phyloP scores from a whole-genome alignment of 2,113 vertebrate genomes.

The Otus sunia region DNA sequence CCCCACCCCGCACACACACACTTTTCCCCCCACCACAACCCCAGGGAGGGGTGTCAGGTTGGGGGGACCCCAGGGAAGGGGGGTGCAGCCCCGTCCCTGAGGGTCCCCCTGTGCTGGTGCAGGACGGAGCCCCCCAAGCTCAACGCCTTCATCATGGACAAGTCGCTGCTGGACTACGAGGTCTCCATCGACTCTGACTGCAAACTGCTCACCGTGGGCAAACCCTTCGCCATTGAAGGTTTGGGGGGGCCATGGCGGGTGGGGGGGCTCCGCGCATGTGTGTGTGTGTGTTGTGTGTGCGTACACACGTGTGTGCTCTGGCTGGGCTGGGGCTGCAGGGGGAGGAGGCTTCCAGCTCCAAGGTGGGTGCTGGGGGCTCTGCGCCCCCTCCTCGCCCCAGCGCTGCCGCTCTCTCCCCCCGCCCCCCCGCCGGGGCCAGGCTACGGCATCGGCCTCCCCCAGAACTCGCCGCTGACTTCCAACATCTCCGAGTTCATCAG shows the following conservation, averaged over 20 bases:
- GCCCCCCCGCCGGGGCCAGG: constrained; percentile 53
- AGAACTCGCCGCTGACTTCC: constrained; percentile 87
- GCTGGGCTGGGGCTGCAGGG: not conserved
- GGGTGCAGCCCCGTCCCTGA: not conserved
- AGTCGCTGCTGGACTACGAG: constrained; percentile 86
- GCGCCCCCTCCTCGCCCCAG: accelerated
- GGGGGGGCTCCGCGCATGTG: not conserved
- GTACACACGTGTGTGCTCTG: not conserved
- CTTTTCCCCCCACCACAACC: accelerated
- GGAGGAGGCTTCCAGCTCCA: accelerated
- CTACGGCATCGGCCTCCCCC: constrained; percentile 90
- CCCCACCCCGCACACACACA: accelerated
- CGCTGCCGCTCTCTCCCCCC: accelerated
- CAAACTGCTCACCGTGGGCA: constrained; percentile 87
- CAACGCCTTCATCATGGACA: constrained; percentile 92
- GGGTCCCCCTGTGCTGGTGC: not conserved
- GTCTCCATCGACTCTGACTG: constrained; percentile 89
- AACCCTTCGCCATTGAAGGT: constrained; percentile 91
- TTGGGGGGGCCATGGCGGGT: not conserved
- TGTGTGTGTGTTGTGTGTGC: accelerated
- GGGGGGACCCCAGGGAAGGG: accelerated
- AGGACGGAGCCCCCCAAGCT: constrained; percentile 86
- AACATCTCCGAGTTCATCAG: constrained; percentile 91
- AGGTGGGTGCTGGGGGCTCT: not conserved
- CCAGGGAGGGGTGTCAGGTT: not conserved